These are phyloP conservation scores for Exephanes ischioxanthus DNA, from an alignment of 2,888 invertebrate species.

Conservation along the genomic window DNA sequence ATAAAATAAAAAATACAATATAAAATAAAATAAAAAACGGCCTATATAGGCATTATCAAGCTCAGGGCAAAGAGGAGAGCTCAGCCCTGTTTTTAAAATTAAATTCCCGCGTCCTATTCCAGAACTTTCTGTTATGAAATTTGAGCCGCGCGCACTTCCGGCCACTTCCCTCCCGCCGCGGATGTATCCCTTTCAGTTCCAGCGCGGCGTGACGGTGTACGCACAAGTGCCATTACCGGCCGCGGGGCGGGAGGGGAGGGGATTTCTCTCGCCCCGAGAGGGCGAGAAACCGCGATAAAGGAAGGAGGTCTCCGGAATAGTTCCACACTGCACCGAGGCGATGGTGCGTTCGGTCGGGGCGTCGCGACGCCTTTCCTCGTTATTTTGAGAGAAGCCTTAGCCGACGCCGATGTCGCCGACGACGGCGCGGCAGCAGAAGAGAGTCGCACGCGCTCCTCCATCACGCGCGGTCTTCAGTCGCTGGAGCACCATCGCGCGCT, in stretches of 20 bases:
- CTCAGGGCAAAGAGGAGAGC: neutral
- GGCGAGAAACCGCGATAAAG: conserved; percentile 35
- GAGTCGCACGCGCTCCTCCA: conserved; percentile 57
- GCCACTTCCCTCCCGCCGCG: neutral
- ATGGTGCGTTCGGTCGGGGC: conserved; percentile 52
- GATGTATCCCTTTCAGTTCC: conserved; percentile 13
- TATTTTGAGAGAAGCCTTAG: conserved; percentile 75
- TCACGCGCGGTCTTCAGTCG: conserved; percentile 59
- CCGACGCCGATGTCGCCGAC: conserved; percentile 55
- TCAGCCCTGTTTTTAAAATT: neutral
- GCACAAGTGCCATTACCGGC: conserved; percentile 12
- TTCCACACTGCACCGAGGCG: conserved; percentile 47
- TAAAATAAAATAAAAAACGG: neutral
- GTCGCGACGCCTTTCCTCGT: conserved; percentile 72
- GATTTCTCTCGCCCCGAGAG: conserved; percentile 13
- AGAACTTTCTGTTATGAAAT: conserved; percentile 19
- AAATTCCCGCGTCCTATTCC: neutral
- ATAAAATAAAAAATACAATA: neutral
- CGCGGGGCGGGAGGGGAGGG: neutral
- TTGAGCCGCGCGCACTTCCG: conserved; percentile 27
- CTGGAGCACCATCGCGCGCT: conserved; percentile 46
- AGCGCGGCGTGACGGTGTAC: conserved; percentile 2
- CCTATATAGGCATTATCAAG: too few relatives aligned
- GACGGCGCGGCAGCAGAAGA: conserved; percentile 43
- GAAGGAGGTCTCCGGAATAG: conserved; percentile 33